Evolutionary conservation across 2,888 invertebrate genomes (phyloP).

Genomic region (Pediacus dermestoides): DNA sequence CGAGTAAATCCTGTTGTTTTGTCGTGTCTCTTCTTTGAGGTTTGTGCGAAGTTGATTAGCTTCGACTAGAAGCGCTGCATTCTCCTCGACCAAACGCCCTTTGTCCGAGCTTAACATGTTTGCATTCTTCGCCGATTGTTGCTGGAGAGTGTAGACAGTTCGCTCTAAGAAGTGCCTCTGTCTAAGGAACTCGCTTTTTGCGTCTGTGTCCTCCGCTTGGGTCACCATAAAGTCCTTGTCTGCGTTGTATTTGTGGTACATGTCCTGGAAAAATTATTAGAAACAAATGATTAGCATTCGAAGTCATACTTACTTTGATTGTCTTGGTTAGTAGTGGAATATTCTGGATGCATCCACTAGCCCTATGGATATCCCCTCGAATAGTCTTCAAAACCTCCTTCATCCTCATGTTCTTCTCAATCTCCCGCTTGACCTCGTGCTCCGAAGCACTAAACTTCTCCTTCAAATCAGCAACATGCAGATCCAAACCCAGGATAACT

Average conservation of each 20-base stretch:
- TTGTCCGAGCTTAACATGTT: conserved; percentile 44
- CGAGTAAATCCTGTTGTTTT: conserved; percentile 69
- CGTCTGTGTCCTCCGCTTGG: conserved; percentile 67
- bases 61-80: conserved; percentile 71
- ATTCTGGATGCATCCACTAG: conserved; percentile 75
- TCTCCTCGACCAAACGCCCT: conserved; percentile 60
- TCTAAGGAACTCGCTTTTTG: conserved; percentile 70
- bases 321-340: conserved; percentile 60
- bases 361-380: conserved; percentile 76
- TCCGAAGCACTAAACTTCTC: conserved; percentile 74
- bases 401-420: conserved; percentile 58
- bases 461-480: conserved; percentile 70
- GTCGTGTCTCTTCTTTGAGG: conserved; percentile 62
- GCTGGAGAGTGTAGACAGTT: conserved; percentile 56
- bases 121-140: conserved; percentile 43
- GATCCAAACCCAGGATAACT: conserved; percentile 63
- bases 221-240: conserved; percentile 65
- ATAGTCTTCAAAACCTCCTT: conserved; percentile 69
- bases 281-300: conserved; percentile 2
- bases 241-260: conserved; percentile 69
- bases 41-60: conserved; percentile 71
- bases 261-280: conserved; percentile 47
- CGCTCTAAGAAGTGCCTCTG: conserved; percentile 80
- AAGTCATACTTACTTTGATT: conserved; percentile 50
- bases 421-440: conserved; percentile 66